Evolutionary conservation across 2,888 invertebrate species (phyloP), one percentile per base, ranked within the genome.

Genomic region (Noctua comes): DNA sequence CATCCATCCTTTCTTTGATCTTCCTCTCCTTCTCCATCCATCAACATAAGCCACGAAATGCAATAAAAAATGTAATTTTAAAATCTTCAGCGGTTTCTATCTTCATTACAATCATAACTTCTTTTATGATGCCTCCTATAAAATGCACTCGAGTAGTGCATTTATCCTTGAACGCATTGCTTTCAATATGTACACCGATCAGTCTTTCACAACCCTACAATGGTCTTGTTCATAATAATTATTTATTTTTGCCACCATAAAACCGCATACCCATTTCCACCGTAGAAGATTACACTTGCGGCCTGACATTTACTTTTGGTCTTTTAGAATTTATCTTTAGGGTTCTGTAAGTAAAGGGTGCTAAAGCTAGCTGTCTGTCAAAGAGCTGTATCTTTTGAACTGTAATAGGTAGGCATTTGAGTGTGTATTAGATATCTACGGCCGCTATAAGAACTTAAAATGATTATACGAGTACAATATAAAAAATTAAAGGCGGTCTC

Each of bases 221-320:
- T 48, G 31, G 62, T 48, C 86, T 54, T 76, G 57, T 84, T 68
- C 51, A 27, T 68, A 74, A 76, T 74, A 57, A 75, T 87, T 73
- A 68, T 87, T 79, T 86, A 3, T 80, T 87, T 79, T 77, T 87
- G 40, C 71, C 21, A 66, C 66, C 79, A 85, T 87, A 78, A 85
- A 88, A 88, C 89, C 84, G 75, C 88, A 82, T 70, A 51, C 62
- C 70, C 82, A 83, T 82, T 85, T 83, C 84, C 82, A 87, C 86
- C 71, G 84, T 62, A 68, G 83, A 80, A 88, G 87, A 90, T 91
- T 89, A 89, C 79, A 79, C 76, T 83, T 92, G 91, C 88, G 92
- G 92, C 91, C 88, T 91, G 91, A 89, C 92, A 92, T 93, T 92
- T 89, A 89, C 87, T 86, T 90, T 86, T 85, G 83, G 79, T 88